Evolutionary conservation across 2,888 invertebrate genomes (phyloP), one percentile per base, ranked within the genome.

Genomic region (Trachelus iudaicus): DNA sequence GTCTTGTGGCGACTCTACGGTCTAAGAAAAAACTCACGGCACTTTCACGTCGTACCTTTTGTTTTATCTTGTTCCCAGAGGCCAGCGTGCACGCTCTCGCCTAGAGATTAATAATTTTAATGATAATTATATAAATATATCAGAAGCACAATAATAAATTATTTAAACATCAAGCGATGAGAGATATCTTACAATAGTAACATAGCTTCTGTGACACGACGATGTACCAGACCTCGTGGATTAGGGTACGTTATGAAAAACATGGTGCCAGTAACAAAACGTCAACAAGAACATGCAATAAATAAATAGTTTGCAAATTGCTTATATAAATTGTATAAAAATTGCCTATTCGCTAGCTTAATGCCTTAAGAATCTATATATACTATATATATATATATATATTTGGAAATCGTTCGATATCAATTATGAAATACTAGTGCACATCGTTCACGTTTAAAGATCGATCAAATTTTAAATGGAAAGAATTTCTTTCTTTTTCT

Each of bases 311-410:
- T 80, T 80, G 82, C 84, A 79, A 84, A 83, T 85, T 81, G 81
- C 83, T 82, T 85, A 86, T 56, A 56, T 83, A 86, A 87, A 87
- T 87, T 82, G 87, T 87, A 87, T 87, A 85, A 87, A 87, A 87
- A 87, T 87, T 79, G 79, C 75, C 79, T 85, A 83, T 75, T 37
- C 80, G 81, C 76, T 85, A 85, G 81, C 84, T 82, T 85, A 84
- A 85, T 81, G 85, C 80, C 84, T 85, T 85, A 85, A 81, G 75
- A 82, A 71, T 84, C 23, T 30, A 74, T 37, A 30, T 73, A 33
- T 15, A 33, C 2, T n/a, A 23, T 30, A 71, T 30, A 71, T 30
- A n/a, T 71, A 40, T 40, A 40, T 40, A 56, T 34, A 34, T 74
- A 30, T 34, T 35, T 35, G 34, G 37, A 74, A 56, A 34, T 74